Evolutionary conservation across 2,888 invertebrate species (phyloP).

Genomic region (Pachymerium ferrugineum): DNA sequence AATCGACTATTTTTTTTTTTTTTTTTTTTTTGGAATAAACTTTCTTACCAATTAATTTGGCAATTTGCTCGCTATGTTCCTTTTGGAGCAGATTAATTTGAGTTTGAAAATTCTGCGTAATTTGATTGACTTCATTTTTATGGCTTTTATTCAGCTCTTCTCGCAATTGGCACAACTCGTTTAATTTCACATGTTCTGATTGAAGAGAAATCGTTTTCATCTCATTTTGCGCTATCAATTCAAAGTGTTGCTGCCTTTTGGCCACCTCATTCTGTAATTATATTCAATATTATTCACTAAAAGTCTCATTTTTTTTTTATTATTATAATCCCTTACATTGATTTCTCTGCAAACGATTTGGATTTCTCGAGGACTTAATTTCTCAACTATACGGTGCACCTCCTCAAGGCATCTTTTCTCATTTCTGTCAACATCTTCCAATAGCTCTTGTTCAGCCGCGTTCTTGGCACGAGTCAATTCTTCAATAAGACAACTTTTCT

Average conservation of each 20-base stretch:
- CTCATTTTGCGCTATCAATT: not conserved
- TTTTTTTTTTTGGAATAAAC: too few species aligned
- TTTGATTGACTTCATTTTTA: constrained; percentile 9
- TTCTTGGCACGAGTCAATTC: not conserved
- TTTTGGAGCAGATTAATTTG: not conserved
- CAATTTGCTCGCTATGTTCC: not conserved
- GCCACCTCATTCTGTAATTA: not conserved
- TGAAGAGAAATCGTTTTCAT: not conserved
- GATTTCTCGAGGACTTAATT: not conserved
- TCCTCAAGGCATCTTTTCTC: not conserved
- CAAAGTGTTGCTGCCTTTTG: not conserved
- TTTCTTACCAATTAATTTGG: not conserved
- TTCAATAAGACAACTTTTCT: not conserved
- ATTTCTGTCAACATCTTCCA: constrained; percentile 8
- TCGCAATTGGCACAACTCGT: not conserved
- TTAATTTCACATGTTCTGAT: not conserved
- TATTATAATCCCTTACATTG: too few species aligned
- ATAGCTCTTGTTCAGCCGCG: not conserved
- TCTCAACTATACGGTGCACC: not conserved
- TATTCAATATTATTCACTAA: not conserved
- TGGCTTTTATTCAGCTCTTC: not conserved
- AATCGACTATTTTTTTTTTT: too few species aligned
- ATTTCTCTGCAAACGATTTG: not conserved
- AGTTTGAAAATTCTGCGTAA: not conserved
- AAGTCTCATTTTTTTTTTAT: too few species aligned